phyloP scores from a whole-genome alignment of 2,888 invertebrate genomes.

The Caenorhabditis angaria region DNA sequence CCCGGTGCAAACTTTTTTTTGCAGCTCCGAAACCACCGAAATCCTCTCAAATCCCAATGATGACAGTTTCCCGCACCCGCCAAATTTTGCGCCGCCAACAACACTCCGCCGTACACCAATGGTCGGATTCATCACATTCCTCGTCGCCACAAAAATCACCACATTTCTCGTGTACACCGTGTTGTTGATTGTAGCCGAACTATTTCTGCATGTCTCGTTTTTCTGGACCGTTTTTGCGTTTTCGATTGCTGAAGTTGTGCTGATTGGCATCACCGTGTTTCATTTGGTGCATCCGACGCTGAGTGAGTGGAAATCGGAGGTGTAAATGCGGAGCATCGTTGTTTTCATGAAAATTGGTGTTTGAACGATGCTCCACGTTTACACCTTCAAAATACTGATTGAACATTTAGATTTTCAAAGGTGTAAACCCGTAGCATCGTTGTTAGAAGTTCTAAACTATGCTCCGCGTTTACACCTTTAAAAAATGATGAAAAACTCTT shows the following conservation, averaged over 20 bases:
- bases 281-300: slow-evolving; percentile 25
- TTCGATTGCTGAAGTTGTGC: slow-evolving; percentile 19
- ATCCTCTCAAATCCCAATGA: not conserved
- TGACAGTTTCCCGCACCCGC: not conserved
- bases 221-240: slow-evolving; percentile 32
- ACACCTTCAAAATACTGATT: no score
- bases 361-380: no score
- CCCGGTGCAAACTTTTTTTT: no score
- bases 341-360: no score
- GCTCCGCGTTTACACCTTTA: no score
- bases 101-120: not conserved
- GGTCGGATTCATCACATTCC: slow-evolving; percentile 33
- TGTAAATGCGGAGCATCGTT: no score
- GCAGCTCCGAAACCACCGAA: slow-evolving; percentile 17
- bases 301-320: no score
- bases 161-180: slow-evolving; percentile 20
- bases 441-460: no score
- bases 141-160: slow-evolving; percentile 26
- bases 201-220: slow-evolving; percentile 20
- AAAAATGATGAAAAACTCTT: no score
- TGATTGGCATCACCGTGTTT: slow-evolving; percentile 21
- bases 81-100: not conserved
- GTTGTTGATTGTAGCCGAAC: slow-evolving; percentile 16
- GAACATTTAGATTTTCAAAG: no score
- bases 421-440: no score